Base-by-base conservation (phyloP, 2,113 vertebrate species). In the Caracal caracal region DNA sequence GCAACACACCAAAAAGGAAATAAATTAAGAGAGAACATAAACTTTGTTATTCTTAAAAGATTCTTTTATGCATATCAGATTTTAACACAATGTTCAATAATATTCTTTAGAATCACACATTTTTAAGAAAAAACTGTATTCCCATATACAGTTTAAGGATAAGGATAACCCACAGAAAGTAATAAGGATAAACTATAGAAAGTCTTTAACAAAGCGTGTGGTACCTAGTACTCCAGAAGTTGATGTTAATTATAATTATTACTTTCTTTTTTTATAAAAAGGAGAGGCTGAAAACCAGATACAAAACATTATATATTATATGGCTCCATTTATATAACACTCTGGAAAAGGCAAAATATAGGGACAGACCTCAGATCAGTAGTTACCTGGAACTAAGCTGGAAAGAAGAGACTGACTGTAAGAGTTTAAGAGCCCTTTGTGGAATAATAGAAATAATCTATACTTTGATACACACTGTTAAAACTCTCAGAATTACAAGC, bases 221-320 rank as follows among this genome's bases (percentile, higher is more conserved):
- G 20, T n/a, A 88, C 43, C 35, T 40, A 66, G 22, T 61, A 66
- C 56, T 51, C 35, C 40, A 3, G 24, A 75, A 6, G 10, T 83
- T 51, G 78, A 70, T 8, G 17, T 79, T 61, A 87, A n/a, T 56
- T 66, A 59, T 87, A 85, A 90, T 40, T 43, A 87, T 86, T 66
- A 83, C 20, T 47, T 78, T 70, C 68, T 76, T 94, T n/a, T 95
- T 51, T 90, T 87, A 63, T 66, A 70, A 75, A 97, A 94, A 81
- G 37, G 19, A 88, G 35, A 94, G 33, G 13, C 56, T 73, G 92
- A 30, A 96, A 81, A 61, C 37, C 65, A 86, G 73, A 92, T 37
- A 83, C 24, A 79, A 94, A 88, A 92, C 47, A 19, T 35, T 71
- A 59, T 10, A 83, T 15, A 82, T n/a, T 78, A 8, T 43, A 26